A percentile compares a stretch with the other conserved stretches of the same genome.
Evolutionary conservation across 2,113 vertebrate genomes (phyloP).

Genomic region (Ceuthmochares aereus): DNA sequence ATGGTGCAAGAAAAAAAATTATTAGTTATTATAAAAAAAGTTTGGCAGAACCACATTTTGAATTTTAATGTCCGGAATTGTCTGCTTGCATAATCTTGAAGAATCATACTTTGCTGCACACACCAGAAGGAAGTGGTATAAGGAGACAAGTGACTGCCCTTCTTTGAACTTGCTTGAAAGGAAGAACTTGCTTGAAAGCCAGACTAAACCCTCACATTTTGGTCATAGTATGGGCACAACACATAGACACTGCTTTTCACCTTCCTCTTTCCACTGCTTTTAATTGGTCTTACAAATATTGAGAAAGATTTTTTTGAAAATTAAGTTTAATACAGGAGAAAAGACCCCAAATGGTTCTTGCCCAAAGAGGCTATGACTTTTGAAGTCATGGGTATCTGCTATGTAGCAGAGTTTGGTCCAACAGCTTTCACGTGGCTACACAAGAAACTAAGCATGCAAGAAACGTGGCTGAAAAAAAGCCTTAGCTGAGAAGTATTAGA

Average conservation of each 20-base stretch:
- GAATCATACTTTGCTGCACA: background rate
- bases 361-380: background rate
- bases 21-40: background rate
- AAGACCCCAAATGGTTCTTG: rapidly evolving
- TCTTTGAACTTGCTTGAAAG: background rate
- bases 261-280: background rate
- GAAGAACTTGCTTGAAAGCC: background rate
- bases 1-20: background rate
- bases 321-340: background rate
- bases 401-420: background rate
- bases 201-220: background rate
- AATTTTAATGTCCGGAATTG: background rate
- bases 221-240: background rate
- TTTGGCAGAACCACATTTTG: background rate
- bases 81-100: rapidly evolving
- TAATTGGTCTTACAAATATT: background rate
- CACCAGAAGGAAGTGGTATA: background rate
- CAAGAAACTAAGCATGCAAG: background rate
- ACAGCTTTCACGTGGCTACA: background rate
- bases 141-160: background rate
- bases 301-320: background rate
- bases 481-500: background rate
- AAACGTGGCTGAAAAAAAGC: background rate
- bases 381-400: background rate
- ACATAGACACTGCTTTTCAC: background rate